Percentiles rank a stretch among this genome's conserved stretches.
Conservation (phyloP, 2,797 vertebrate species). For the Catostomus latipinnis region DNA sequence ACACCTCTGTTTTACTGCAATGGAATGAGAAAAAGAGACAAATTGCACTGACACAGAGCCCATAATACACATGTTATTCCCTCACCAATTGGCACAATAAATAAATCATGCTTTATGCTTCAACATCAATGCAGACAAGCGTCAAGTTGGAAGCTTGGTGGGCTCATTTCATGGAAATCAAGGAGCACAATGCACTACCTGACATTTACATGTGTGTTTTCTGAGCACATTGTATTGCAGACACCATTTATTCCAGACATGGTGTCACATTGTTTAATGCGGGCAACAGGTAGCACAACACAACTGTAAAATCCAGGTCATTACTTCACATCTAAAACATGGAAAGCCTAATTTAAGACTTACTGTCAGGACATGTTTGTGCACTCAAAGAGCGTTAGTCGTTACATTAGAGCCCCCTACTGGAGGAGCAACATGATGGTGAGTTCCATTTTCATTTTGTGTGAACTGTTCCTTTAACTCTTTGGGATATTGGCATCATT, state of each 20-base stretch:
- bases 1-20: slow-evolving; percentile 83
- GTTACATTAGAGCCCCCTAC: slow-evolving; percentile 31
- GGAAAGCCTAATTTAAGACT: not conserved
- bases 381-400: not conserved
- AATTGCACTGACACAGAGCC: slow-evolving; percentile 31
- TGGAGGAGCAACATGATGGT: not conserved
- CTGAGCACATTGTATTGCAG: slow-evolving; percentile 17
- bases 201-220: slow-evolving; percentile 23
- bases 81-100: not conserved
- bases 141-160: not conserved
- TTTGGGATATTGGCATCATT: not conserved
- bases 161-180: slow-evolving; percentile 27
- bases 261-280: slow-evolving; percentile 4
- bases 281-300: not conserved
- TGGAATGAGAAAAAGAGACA: slow-evolving; percentile 29
- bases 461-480: not conserved
- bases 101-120: slow-evolving; percentile 16
- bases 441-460: not conserved
- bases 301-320: slow-evolving; percentile 13
- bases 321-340: slow-evolving; percentile 23
- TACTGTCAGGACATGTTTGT: not conserved
- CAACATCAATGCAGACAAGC: not conserved
- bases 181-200: not conserved
- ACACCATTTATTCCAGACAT: slow-evolving; percentile 16
- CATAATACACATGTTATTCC: not conserved